phyloP scores from a whole-genome alignment of 2,797 vertebrate species.

The Chaenodraco wilsoni region DNA sequence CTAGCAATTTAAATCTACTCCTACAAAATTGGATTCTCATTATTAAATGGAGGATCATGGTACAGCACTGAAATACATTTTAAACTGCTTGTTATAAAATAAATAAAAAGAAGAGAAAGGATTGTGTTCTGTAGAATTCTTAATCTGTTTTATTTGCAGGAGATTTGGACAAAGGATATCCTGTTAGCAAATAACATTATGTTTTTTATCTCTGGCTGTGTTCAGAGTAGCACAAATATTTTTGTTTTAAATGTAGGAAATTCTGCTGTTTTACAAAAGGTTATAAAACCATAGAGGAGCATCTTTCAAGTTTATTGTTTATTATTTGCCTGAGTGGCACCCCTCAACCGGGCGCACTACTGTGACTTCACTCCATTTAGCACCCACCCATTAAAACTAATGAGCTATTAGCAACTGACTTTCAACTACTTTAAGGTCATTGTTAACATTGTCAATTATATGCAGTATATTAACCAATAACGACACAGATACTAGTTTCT shows the following conservation, averaged over 20 bases:
- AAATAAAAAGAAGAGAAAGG: constrained; percentile 12
- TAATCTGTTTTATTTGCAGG: constrained; percentile 20
- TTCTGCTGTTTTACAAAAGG: constrained; percentile 6
- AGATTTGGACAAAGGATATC: constrained; percentile 8
- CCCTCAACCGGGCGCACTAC: constrained; percentile 37
- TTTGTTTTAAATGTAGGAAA: neutral
- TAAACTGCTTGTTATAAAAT: constrained; percentile 1
- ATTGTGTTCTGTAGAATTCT: constrained; percentile 6
- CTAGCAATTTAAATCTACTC: neutral
- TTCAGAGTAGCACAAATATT: constrained; percentile 6
- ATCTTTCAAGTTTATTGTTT: constrained; percentile 52
- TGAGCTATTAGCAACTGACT: constrained; percentile 57
- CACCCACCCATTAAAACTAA: constrained; percentile 61
- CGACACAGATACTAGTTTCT: constrained; percentile 1
- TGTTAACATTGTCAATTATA: constrained; percentile 2
- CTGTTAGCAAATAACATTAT: constrained; percentile 16
- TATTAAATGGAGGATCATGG: constrained; percentile 1
- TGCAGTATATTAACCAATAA: constrained; percentile 19
- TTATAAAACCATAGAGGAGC: constrained; percentile 5
- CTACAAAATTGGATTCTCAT: neutral
- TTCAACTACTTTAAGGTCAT: constrained; percentile 53
- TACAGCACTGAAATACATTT: neutral
- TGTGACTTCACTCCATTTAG: constrained; percentile 62
- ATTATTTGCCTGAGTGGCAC: constrained; percentile 43
- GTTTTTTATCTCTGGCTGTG: constrained; percentile 9